A percentile compares a stretch with the other conserved stretches of the same genome.
These are phyloP conservation scores for Andrena chrysosceles DNA, from an alignment of 2,888 invertebrate species.

Conservation along the genomic window DNA sequence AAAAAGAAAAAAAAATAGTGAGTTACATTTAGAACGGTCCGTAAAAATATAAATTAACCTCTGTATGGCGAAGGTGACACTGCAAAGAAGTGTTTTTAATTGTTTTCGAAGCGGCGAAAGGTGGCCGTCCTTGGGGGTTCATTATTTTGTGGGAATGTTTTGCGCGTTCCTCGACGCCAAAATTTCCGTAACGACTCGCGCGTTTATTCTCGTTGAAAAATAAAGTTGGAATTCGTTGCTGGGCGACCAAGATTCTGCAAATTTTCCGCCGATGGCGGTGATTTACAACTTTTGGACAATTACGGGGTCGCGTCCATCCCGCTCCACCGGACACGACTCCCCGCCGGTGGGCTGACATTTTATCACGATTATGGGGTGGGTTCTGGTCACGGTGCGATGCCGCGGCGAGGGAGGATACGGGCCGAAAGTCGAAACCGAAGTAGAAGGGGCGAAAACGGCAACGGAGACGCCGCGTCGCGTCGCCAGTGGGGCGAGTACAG, in stretches of 20 bases:
- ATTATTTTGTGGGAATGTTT: not conserved
- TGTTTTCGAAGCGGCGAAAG: not conserved
- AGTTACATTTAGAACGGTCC: not conserved
- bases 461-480: conserved; percentile 64
- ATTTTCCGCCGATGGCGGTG: conserved; percentile 44
- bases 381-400: conserved; percentile 55
- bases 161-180: not conserved
- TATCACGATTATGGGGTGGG: conserved; percentile 68
- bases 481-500: conserved; percentile 53
- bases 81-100: not conserved
- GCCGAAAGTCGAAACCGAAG: conserved; percentile 53
- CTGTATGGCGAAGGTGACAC: not conserved
- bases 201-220: not conserved
- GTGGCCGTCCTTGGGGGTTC: not conserved
- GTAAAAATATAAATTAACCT: not conserved
- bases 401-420: conserved; percentile 32
- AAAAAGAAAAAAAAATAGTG: not conserved
- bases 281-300: conserved; percentile 52
- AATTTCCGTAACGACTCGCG: not conserved
- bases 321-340: conserved; percentile 14
- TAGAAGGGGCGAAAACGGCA: conserved; percentile 68
- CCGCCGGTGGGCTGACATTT: conserved; percentile 71
- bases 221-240: conserved; percentile 2
- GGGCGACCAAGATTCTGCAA: conserved; percentile 12
- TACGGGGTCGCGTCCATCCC: conserved; percentile 30